phyloP scores from a whole-genome alignment of 2,113 vertebrate genomes.

The Oncorhynchus kisutch region DNA sequence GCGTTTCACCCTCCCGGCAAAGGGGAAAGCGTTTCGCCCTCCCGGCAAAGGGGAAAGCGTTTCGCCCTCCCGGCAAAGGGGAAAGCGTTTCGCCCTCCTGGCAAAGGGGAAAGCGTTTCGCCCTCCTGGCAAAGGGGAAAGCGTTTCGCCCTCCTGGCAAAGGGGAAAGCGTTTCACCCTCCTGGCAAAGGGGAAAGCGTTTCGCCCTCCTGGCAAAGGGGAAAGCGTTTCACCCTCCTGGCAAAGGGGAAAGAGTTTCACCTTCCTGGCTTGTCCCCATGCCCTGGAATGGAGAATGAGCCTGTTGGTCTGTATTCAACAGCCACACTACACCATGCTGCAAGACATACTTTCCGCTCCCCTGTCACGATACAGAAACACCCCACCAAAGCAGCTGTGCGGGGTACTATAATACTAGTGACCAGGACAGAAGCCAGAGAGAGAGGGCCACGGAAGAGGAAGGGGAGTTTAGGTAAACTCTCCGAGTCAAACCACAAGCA shows the following conservation, averaged over 20 bases:
- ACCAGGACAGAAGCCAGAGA: background rate
- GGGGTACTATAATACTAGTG: background rate
- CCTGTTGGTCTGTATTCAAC: too few relatives aligned
- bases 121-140: background rate
- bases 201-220: background rate
- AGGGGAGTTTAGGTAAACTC: too few relatives aligned
- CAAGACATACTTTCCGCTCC: conserved; percentile 22
- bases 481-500: too few relatives aligned
- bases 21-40: too few relatives aligned
- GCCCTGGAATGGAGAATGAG: too few relatives aligned
- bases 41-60: too few relatives aligned
- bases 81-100: conserved; percentile 1
- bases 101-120: background rate
- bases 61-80: background rate
- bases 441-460: background rate
- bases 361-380: background rate
- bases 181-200: background rate
- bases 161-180: too few relatives aligned
- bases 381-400: background rate
- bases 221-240: too few relatives aligned
- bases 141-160: background rate
- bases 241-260: background rate
- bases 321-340: too few relatives aligned
- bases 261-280: background rate
- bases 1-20: background rate